Conservation (phyloP, 64 coral and sea anemone species). For the Pachyseris speciosa region DNA sequence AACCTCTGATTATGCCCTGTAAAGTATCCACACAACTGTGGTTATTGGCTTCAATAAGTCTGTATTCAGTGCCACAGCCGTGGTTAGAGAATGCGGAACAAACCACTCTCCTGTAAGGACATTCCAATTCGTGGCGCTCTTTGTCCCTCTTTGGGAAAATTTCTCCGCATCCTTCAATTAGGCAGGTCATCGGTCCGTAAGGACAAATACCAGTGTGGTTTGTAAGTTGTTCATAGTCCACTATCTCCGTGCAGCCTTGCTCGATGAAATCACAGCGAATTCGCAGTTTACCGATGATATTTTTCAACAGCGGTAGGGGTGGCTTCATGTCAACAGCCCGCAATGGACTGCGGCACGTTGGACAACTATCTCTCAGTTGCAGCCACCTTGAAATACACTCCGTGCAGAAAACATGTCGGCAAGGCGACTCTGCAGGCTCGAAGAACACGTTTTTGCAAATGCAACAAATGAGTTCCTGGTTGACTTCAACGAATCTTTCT, state of each 20-base stretch:
- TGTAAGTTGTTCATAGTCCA: constrained; percentile 16
- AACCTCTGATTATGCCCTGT: neutral
- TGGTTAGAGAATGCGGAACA: neutral
- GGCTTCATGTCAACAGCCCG: neutral
- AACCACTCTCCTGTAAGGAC: constrained; percentile 13
- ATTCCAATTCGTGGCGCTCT: constrained; percentile 17
- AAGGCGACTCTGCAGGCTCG: constrained; percentile 63
- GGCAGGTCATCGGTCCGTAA: constrained; percentile 8
- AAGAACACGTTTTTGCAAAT: constrained; percentile 68
- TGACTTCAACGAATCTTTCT: constrained; percentile 63
- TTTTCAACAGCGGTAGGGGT: constrained; percentile 52
- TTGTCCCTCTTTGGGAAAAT: constrained; percentile 25
- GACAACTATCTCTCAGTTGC: constrained; percentile 39
- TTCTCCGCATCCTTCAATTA: constrained; percentile 21
- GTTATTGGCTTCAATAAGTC: neutral
- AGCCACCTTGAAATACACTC: constrained; percentile 68
- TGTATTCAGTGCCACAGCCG: constrained; percentile 46
- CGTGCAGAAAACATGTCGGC: constrained; percentile 74
- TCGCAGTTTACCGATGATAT: constrained; percentile 54
- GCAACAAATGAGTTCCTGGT: constrained; percentile 61
- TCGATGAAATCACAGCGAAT: constrained; percentile 25
- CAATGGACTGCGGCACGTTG: constrained; percentile 57
- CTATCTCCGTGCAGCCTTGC: constrained; percentile 33
- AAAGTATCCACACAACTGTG: constrained; percentile 42
- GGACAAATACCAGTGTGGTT: neutral